Percentiles rank a stretch among this genome's conserved stretches.
Conservation (phyloP, 2,888 invertebrate genomes). For the Drosophila ustulata region DNA sequence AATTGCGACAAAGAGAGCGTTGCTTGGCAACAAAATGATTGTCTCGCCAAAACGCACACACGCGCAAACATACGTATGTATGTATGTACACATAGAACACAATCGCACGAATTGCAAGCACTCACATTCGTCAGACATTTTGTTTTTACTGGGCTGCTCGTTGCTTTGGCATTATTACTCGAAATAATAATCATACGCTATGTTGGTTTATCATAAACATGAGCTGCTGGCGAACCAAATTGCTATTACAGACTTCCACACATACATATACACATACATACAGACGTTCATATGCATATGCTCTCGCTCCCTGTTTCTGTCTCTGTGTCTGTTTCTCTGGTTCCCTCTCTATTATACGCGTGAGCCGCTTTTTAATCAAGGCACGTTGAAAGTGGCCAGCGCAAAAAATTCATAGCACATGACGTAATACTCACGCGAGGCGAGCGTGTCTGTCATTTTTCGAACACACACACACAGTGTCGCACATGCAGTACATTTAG, state of each 20-base stretch:
- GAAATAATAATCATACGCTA: conserved; percentile 77
- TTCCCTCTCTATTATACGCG: conserved; percentile 31
- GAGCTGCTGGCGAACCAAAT: conserved; percentile 26
- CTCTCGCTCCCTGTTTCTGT: neutral
- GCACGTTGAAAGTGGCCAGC: conserved; percentile 67
- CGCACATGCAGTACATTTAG: neutral
- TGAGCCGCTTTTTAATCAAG: conserved; percentile 67
- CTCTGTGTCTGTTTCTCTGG: conserved; percentile 11
- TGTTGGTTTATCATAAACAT: conserved; percentile 53
- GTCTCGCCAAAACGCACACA: conserved; percentile 30
- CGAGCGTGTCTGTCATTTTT: conserved; percentile 79
- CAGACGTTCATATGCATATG: neutral
- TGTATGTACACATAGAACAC: neutral
- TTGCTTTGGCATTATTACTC: conserved; percentile 59
- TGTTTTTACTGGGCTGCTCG: conserved; percentile 64
- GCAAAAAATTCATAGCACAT: conserved; percentile 81
- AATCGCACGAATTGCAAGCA: conserved; percentile 15
- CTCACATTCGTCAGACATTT: conserved; percentile 61
- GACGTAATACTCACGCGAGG: conserved; percentile 85
- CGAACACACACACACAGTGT: conserved; percentile 16
- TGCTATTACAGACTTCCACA: conserved; percentile 10
- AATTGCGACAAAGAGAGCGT: conserved; percentile 54
- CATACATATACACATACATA: conserved; percentile 5
- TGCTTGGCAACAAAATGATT: conserved; percentile 67
- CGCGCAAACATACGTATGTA: conserved; percentile 9